Conservation (phyloP, 2,797 vertebrate genomes). For the Hemibagrus guttatus region DNA sequence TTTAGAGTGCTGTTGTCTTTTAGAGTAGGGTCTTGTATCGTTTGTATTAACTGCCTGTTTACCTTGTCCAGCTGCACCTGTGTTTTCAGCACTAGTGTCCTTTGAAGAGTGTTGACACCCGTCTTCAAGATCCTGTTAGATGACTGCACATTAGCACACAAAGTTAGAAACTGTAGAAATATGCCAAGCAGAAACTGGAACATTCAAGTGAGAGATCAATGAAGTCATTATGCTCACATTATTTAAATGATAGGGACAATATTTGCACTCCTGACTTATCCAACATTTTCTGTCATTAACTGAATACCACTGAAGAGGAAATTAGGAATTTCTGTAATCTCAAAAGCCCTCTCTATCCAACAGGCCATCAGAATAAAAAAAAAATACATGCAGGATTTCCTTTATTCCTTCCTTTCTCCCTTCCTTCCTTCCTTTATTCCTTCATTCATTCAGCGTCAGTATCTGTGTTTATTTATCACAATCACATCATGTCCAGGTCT, state of each 20-base stretch:
- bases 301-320: not conserved
- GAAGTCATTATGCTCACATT: not conserved
- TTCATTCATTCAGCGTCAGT: not conserved
- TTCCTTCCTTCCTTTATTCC: not conserved
- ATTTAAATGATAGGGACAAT: not conserved
- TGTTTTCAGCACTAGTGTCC: constrained; percentile 74
- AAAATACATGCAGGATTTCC: no score
- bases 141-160: constrained; percentile 55
- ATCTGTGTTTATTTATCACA: not conserved
- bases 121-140: constrained; percentile 65
- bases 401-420: no score
- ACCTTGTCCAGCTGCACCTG: constrained; percentile 70
- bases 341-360: not conserved
- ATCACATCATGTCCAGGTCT: not conserved
- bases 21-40: no score
- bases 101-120: constrained; percentile 73
- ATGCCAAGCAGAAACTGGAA: not conserved
- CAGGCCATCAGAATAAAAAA: no score
- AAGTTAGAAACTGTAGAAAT: constrained; percentile 6
- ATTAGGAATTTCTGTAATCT: not conserved
- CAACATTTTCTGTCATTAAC: not conserved
- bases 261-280: not conserved
- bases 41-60: constrained; percentile 67
- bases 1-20: no score
- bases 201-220: not conserved